phyloP scores from a whole-genome alignment of 2,888 invertebrate species.

The Ligdia adustata region DNA sequence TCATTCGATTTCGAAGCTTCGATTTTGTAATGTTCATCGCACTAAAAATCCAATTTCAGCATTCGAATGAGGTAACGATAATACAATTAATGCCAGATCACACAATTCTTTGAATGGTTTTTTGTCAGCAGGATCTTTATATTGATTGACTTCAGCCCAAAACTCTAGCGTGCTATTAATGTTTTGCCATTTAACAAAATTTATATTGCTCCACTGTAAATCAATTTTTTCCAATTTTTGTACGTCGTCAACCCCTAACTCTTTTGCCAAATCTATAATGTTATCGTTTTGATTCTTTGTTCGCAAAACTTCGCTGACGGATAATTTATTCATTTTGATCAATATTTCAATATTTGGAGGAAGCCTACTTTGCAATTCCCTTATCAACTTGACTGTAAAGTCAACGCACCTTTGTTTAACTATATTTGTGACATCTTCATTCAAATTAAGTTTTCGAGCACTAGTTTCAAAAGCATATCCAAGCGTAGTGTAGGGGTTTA shows the following conservation, averaged over 20 bases:
- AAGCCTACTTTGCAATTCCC: conserved; percentile 3
- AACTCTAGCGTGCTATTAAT: not conserved
- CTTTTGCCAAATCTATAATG: not conserved
- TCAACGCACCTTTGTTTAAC: not conserved
- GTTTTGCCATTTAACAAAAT: too few species aligned
- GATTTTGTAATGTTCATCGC: not conserved
- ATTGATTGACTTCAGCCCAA: not conserved
- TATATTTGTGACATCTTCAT: not conserved
- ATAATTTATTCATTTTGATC: too few species aligned
- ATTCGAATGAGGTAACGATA: not conserved
- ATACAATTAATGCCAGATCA: not conserved
- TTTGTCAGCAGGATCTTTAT: not conserved
- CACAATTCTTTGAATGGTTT: not conserved
- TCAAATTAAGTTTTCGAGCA: not conserved
- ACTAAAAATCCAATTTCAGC: not conserved
- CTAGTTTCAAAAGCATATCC: not conserved
- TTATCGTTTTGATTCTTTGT: too few species aligned
- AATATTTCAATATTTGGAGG: not conserved
- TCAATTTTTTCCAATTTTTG: not conserved
- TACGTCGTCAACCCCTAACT: not conserved
- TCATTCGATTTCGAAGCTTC: not conserved
- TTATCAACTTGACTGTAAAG: conserved; percentile 1
- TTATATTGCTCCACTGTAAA: too few species aligned
- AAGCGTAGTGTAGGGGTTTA: not conserved
- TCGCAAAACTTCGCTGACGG: too few species aligned